A percentile compares a stretch with the other conserved stretches of the same genome.
These are phyloP conservation scores for Lepidostoma basale DNA, from an alignment of 1,140 invertebrate species.

Conservation along the genomic window DNA sequence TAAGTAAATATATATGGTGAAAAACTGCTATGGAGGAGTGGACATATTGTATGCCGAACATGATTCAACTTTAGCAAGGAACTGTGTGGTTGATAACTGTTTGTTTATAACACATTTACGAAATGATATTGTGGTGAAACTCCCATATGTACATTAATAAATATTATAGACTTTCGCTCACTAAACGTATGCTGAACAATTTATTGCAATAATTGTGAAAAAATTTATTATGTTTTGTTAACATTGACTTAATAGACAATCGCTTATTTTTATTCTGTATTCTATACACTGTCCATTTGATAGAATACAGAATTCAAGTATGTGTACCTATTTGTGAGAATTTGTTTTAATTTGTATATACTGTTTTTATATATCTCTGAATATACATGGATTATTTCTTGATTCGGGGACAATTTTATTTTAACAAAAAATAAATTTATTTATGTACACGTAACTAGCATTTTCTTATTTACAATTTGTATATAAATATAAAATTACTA, in stretches of 20 bases:
- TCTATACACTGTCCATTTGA: conserved; percentile 1
- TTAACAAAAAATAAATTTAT: conserved; percentile 17
- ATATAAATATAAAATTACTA: too few relatives aligned
- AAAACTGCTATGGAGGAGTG: conserved; percentile 17
- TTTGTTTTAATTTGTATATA: conserved; percentile 1
- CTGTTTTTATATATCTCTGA: conserved; percentile 6
- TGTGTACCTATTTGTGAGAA: conserved; percentile 1
- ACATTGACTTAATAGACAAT: not conserved
- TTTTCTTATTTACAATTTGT: too few relatives aligned
- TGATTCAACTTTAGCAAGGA: conserved; percentile 9
- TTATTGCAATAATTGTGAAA: not conserved
- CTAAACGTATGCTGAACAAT: not conserved
- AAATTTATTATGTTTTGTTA: not conserved
- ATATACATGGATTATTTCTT: not conserved
- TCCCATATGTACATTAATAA: not conserved
- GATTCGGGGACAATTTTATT: conserved; percentile 1
- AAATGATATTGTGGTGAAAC: not conserved
- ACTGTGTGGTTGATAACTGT: conserved; percentile 16
- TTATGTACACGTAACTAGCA: too few relatives aligned
- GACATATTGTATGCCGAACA: conserved; percentile 28
- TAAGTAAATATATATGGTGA: conserved; percentile 15
- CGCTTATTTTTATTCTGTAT: conserved; percentile 20
- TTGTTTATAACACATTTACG: conserved; percentile 21
- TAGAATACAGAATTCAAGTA: conserved; percentile 15
- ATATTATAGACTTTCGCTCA: too few relatives aligned